Evolutionary conservation across 2,888 invertebrate species (phyloP).

Genomic region (Drosophila affinis): DNA sequence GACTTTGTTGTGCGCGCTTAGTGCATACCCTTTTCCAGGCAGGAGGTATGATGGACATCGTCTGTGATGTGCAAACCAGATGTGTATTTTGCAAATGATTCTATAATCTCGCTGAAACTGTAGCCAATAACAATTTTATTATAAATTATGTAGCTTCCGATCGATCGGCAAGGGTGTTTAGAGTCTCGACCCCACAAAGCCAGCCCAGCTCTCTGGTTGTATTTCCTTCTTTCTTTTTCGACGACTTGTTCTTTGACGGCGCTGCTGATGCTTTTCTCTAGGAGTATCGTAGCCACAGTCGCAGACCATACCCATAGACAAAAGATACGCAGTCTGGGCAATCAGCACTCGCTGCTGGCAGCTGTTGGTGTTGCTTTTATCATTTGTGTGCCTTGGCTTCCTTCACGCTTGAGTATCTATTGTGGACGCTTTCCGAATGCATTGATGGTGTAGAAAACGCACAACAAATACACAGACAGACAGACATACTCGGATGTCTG

Average conservation of each 20-base stretch:
- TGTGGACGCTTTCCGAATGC: slow-evolving; percentile 47
- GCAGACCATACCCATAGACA: slow-evolving; percentile 14
- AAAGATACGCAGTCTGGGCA: slow-evolving; percentile 55
- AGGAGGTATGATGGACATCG: neutral
- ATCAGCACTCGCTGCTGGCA: slow-evolving; percentile 59
- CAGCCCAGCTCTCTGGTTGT: neutral
- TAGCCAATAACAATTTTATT: neutral
- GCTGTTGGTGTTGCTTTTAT: slow-evolving; percentile 32
- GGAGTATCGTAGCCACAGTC: slow-evolving; percentile 46
- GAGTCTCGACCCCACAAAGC: neutral
- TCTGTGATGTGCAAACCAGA: neutral
- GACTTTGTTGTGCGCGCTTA: slow-evolving; percentile 28
- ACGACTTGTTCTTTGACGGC: slow-evolving; percentile 62
- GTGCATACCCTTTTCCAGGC: slow-evolving; percentile 10
- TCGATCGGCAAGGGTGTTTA: neutral
- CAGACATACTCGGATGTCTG: neutral
- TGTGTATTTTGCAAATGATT: neutral
- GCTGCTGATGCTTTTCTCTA: slow-evolving; percentile 54
- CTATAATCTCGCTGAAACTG: neutral
- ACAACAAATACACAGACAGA: neutral
- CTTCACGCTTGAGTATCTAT: slow-evolving; percentile 49
- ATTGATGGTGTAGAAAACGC: slow-evolving; percentile 8
- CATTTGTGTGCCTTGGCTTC: slow-evolving; percentile 46
- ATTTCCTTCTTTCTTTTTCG: slow-evolving; percentile 39
- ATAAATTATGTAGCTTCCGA: neutral